Evolutionary conservation across 2,113 vertebrate species (phyloP), one percentile per base, ranked within the genome.

Genomic region (Probosciger aterrimus): DNA sequence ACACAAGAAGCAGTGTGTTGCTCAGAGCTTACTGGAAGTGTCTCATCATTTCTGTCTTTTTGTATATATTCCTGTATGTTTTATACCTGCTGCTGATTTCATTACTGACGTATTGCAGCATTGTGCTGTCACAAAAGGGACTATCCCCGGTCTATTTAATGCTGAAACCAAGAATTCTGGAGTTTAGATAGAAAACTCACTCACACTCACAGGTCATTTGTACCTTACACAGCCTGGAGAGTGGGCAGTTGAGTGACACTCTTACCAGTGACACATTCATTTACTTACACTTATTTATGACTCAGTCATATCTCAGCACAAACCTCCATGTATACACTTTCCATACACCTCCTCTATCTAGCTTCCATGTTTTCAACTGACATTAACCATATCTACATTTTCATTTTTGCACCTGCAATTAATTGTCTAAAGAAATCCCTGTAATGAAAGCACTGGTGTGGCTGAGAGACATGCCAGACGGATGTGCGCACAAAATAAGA

Each of bases 321-420:
- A 86, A 60, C 13, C 5, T 86, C 52, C 25, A 20, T 24, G 28
- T 31, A 44, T 24, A 49, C 17, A 65, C 18, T 91, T 75, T 71
- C 65, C 53, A 75, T 74, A 35, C 30, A 84, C 15, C 57, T 78
- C 31, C 31, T 93, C 50, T 79, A 67, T 77, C 25, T 67, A 47
- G 22, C 47, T 90, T 55, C 37, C 35, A 25, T 46, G 28, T 76
- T 88, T 88, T 91, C 70, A 84, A 22, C 73, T 93, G 77, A 75
- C 65, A 81, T 77, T 71, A 86, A 64, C n/a, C 28, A n/a, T 62
- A 71, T 60, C 57, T 55, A 14, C 18, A 41, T 60, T 68, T 64
- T 86, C 3, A 4, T 82, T 91, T 83, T 91, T 76, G 28, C 90
- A 96, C 81, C 91, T 96, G 83, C 44, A 91, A 79, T 80, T 91